Base-by-base conservation (phyloP, 2,888 invertebrate species). In the Sisyra terminalis region DNA sequence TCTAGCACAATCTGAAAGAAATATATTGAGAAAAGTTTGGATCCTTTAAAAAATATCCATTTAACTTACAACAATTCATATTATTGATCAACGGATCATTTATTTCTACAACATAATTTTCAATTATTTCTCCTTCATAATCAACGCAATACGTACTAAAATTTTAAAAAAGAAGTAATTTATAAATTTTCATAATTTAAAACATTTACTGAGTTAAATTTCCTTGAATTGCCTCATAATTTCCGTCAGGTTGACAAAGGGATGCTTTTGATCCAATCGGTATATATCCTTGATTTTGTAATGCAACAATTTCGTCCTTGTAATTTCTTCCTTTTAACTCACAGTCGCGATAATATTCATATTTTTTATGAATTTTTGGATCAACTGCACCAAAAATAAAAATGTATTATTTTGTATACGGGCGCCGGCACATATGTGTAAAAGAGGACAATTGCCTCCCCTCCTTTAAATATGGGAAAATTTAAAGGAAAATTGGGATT, bases 1-100 rank as follows among this genome's bases (percentile, higher is more conserved):
- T 52, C 70, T 57, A 1, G 76, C 75, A 52, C 79, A 81, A 56
- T 75, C 79, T 80, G 57, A 11, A 60, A 58, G 46, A 42, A 38
- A 18, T 15, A 34, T 2, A 11, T 6, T 39, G 39, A n/a, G n/a
- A n/a, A 32, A 14, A 42, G 2, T 18, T 6, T 13, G 2, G 15
- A 10, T 31, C 30, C 4, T 6, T 11, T 13, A 3, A 32, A 11
- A 32, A 32, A 10, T 32, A 4, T 32, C n/a, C 4, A 32, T 6
- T 13, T 9, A 13, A 6, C 11, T 32, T 32, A 32, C n/a, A 32
- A 9, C 77, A 77, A 55, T 75, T 61, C 70, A 75, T 75, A 1
- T 53, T 47, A 1, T 58, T 47, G 8, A 65, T 67, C 30, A 58
- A 63, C 0, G 50, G 46, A 3, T 66, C 63, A 15, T 57, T 53